Base-by-base conservation (phyloP, 2,113 vertebrate genomes). In the Guaruba guarouba region DNA sequence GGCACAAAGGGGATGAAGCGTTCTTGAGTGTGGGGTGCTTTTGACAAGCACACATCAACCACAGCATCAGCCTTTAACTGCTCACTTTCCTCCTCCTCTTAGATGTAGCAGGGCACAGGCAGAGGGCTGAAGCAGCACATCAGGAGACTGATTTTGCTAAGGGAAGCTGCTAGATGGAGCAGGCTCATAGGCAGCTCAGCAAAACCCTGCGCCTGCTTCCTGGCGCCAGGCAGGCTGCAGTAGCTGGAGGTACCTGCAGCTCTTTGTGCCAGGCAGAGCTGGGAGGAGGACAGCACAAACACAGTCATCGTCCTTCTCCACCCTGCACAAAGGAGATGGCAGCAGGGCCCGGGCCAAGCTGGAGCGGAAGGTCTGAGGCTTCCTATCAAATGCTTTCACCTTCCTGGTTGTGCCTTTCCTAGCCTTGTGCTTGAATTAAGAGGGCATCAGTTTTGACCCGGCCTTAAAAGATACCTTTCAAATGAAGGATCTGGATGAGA, bases 391-490 rank as follows among this genome's bases (percentile, higher is more conserved):
- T 6, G 13, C 73, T 73, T 91, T 59, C 52, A 33, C 66, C 77
- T 76, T 68, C 79, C 62, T 64, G 61, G 35, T 59, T 71, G 92
- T 82, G 81, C 90, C 80, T 92, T 96, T 70, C 39, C 3, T 13
- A 92, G 59, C 77, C 59, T 85, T 49, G 61, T 55, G 69, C 83
- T 55, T 35, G 29, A 75, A 2, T 10, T 7, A 73, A 70, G 63
- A 57, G 67, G 43, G 54, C 49, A 82, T 48, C 37, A 44, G 37
- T 19, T 70, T n/a, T 75, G 80, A 73, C 62, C 61, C 68, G 77
- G 89, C 82, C 76, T 92, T 94, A 92, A 87, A 41, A 76, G 49
- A 69, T 14, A 59, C 44, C 41, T 95, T 92, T 63, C 46, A 54
- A 49, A 51, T 16, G 3, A 2, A 39, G 14, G 74, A 67, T 43